These are phyloP conservation scores for Rhagoletis zephyria DNA, from an alignment of 1,140 invertebrate species.

Conservation along the genomic window DNA sequence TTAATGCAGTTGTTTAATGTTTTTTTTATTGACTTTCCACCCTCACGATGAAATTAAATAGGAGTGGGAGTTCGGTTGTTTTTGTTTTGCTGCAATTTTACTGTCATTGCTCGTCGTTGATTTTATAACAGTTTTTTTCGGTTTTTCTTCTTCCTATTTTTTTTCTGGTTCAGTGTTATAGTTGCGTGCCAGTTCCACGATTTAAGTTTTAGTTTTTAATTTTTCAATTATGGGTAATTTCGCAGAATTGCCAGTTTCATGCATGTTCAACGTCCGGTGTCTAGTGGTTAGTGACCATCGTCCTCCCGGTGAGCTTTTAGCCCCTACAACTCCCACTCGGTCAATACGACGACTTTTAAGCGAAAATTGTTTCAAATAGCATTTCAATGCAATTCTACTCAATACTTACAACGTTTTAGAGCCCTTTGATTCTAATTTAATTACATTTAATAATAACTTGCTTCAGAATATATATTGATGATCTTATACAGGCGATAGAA, in stretches of 20 bases:
- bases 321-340: not conserved
- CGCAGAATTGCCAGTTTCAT: slow-evolving; percentile 49
- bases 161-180: not conserved
- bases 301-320: not conserved
- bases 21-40: not conserved
- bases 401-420: slow-evolving; percentile 11
- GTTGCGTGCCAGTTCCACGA: slow-evolving; percentile 24
- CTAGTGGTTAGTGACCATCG: not conserved
- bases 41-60: not conserved
- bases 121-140: slow-evolving; percentile 10
- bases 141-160: slow-evolving; percentile 1
- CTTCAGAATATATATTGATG: slow-evolving; percentile 3
- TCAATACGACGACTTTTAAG: slow-evolving; percentile 7
- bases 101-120: slow-evolving; percentile 30
- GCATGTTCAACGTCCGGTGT: slow-evolving; percentile 24
- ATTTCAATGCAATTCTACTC: not conserved
- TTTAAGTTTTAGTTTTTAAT: slow-evolving; percentile 40
- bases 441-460: slow-evolving; percentile 9
- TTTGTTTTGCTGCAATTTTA: slow-evolving; percentile 45
- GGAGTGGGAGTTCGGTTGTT: not conserved
- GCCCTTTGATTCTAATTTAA: slow-evolving; percentile 28
- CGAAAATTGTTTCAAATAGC: slow-evolving; percentile 31
- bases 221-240: slow-evolving; percentile 50
- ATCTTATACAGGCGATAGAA: not conserved
- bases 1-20: slow-evolving; percentile 18